Base-by-base conservation (phyloP, 2,888 invertebrate species). In the Dascillus cervinus region DNA sequence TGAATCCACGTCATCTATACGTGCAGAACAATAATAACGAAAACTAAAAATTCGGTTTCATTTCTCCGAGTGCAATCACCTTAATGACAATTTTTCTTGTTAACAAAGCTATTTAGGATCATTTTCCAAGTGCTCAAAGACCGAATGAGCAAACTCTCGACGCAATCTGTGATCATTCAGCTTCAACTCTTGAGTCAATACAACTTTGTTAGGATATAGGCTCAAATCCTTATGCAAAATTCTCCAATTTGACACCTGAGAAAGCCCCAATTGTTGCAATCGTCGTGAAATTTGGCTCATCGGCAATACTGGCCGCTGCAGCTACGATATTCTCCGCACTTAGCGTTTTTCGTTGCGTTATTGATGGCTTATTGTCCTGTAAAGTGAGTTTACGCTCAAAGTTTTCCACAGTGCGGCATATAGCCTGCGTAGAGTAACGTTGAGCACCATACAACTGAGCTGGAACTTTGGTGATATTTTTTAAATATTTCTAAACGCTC, bases 61-160 rank as follows among this genome's bases (percentile, higher is more conserved):
- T n/a, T n/a, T n/a, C n/a, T n/a, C n/a, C n/a, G n/a, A n/a, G n/a
- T n/a, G n/a, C n/a, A n/a, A n/a, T n/a, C n/a, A n/a, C n/a, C n/a
- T n/a, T n/a, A n/a, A n/a, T n/a, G 44, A 27, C 44, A 49, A 41
- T 55, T 55, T 47, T 57, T 50, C 35, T 48, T 30, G 15, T 30
- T 30, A 12, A 30, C 15, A 23, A 22, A 29, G 29, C n/a, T n/a
- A n/a, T n/a, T n/a, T n/a, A 26, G 30, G 30, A 30, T 30, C 30
- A 26, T 15, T 15, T 26, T 26, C 26, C 17, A 35, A 25, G n/a
- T 26, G 29, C 22, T 22, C 26, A 21, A 35, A 26, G 14, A 15
- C 29, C 21, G 25, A 24, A 19, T 35, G n/a, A 22, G 23, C n/a
- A n/a, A n/a, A n/a, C n/a, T n/a, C n/a, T n/a, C n/a, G n/a, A n/a